Percentiles rank a stretch among this genome's conserved stretches.
Evolutionary conservation across 2,113 vertebrate species (phyloP).

Genomic region (Rhinoderma darwinii): DNA sequence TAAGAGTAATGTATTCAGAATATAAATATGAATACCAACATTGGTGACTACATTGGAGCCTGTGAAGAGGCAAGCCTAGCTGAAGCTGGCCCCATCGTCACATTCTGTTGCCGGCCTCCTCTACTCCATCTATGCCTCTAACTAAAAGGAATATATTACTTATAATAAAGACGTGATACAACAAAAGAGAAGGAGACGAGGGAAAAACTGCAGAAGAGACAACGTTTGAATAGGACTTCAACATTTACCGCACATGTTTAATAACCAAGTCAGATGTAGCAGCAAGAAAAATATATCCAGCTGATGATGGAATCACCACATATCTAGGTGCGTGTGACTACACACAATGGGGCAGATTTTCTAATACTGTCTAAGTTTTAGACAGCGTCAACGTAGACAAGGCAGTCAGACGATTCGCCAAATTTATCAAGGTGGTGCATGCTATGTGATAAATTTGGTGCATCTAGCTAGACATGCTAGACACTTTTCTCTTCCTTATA

Average conservation of each 20-base stretch:
- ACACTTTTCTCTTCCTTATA: too few relatives aligned
- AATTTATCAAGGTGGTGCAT: too few relatives aligned
- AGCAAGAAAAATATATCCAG: neutral
- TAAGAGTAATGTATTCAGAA: neutral
- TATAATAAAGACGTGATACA: neutral
- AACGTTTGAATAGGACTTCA: neutral
- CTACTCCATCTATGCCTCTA: too few relatives aligned
- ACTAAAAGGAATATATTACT: fast-evolving
- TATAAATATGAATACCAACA: neutral
- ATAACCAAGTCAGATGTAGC: neutral
- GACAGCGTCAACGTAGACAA: too few relatives aligned
- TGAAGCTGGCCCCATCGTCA: neutral
- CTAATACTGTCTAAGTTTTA: too few relatives aligned
- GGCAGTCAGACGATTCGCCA: too few relatives aligned
- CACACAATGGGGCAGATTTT: too few relatives aligned
- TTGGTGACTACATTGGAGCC: neutral
- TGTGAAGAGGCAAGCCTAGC: neutral
- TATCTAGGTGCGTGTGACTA: neutral
- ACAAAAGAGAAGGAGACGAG: too few relatives aligned
- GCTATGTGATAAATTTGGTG: too few relatives aligned
- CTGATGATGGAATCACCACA: neutral
- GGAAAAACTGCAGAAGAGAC: fast-evolving
- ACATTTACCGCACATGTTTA: neutral
- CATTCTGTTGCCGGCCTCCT: too few relatives aligned
- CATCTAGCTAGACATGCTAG: too few relatives aligned